Percentiles rank a stretch among this genome's conserved stretches.
phyloP scores from a whole-genome alignment of 2,113 vertebrate genomes.

The Coptodon rendalli region DNA sequence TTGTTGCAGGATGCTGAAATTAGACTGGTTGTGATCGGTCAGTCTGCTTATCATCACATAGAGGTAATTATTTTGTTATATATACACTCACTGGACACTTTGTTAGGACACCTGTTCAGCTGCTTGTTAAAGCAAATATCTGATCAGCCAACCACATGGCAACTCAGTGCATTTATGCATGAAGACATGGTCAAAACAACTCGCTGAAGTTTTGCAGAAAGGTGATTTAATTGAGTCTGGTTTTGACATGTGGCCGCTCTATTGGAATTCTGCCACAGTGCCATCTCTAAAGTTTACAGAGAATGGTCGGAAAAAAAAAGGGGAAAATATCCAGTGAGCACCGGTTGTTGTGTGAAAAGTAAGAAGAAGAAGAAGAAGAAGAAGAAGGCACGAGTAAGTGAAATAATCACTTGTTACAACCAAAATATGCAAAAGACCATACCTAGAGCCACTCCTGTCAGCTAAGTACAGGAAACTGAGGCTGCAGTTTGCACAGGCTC shows the following conservation, averaged over 20 bases:
- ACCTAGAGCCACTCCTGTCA: neutral
- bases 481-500: neutral
- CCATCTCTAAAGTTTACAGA: neutral
- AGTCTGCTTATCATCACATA: conserved; percentile 84
- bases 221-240: neutral
- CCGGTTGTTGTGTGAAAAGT: neutral
- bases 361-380: too few relatives aligned
- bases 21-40: conserved; percentile 87
- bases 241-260: neutral
- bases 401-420: neutral
- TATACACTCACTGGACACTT: neutral
- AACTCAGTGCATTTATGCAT: neutral
- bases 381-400: neutral
- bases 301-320: neutral
- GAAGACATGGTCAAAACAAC: neutral
- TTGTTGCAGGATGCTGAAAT: conserved; percentile 78
- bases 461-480: neutral
- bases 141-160: neutral
- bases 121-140: neutral
- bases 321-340: neutral
- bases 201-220: neutral
- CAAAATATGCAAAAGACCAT: neutral
- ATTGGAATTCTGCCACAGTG: neutral
- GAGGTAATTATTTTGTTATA: conserved; percentile 67
- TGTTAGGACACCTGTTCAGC: neutral